Base-by-base conservation (phyloP, 2,113 vertebrate genomes). In the Monarcha castaneiventris region DNA sequence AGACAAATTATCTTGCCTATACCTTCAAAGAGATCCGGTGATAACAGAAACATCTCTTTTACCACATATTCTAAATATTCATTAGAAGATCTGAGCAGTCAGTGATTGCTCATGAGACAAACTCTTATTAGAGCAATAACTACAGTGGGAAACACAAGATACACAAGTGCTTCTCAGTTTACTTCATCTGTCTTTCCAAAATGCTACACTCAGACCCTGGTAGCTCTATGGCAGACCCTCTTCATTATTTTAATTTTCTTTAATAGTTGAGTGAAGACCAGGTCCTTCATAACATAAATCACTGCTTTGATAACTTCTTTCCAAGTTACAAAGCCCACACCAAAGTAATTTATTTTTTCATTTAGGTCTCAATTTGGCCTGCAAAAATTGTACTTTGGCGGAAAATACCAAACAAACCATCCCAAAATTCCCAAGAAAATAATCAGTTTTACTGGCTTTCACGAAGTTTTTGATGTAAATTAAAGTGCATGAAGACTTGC, bases 1-100 rank as follows among this genome's bases (percentile, higher is more conserved):
- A 92, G 93, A 89, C 86, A 94, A 88, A 91, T 94, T 95, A 90
- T 51, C 61, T 84, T 89, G 39, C 59, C 29, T 85, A 39, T 32
- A 49, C 61, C 67, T 94, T 89, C 89, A 87, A 87, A 94, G 77
- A 92, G 76, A 90, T 81, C 18, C 61, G 10, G 10, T 78, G 77
- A 75, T 89, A 92, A 83, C 33, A 78, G 37, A 91, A 90, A 59
- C 29, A 15, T 41, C 13, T 75, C 23, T 55, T 26, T 86, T 68
- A 48, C 44, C 26, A 10, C 66, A 41, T 52, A 41, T 11, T 54
- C 25, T 78, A 94, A 92, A 87, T 96, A 91, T 83, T 79, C 43
- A 80, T 89, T 55, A 63, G 56, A 74, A 55, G 22, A 78, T 44
- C 49, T 92, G 35, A 75, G 59, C 44, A 73, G 32, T 63, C 67